Percentiles rank a stretch among this genome's conserved stretches.
Evolutionary conservation across 1,140 invertebrate genomes (phyloP).

Genomic region (Elymnias hypermnestra): DNA sequence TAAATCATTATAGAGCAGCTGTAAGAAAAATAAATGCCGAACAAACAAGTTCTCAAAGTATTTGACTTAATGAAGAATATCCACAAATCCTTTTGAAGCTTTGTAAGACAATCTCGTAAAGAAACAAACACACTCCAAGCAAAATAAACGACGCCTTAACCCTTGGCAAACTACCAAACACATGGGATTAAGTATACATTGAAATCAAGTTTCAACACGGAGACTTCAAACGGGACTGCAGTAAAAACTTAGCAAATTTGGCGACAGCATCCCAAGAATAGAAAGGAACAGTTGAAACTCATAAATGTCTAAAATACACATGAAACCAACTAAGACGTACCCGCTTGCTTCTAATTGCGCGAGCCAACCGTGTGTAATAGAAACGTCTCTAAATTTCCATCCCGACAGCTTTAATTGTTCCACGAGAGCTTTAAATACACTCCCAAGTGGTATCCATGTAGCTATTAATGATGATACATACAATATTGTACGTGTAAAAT

Average conservation of each 20-base stretch:
- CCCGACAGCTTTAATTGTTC: conserved; percentile 60
- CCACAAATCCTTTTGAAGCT: conserved; percentile 4
- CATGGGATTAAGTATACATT: conserved; percentile 13
- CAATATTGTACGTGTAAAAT: conserved; percentile 41
- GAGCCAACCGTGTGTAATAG: conserved; percentile 44
- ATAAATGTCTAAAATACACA: conserved; percentile 49
- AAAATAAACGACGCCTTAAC: conserved; percentile 8
- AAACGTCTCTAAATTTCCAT: conserved; percentile 52
- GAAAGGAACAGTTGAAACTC: conserved; percentile 27
- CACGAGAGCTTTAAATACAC: conserved; percentile 48
- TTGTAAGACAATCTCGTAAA: conserved; percentile 14
- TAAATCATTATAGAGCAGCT: too few species aligned
- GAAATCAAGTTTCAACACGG: conserved; percentile 17
- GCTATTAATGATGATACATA: conserved; percentile 51
- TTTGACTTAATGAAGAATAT: too few species aligned
- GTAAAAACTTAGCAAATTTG: conserved; percentile 25
- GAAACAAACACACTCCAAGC: conserved; percentile 9
- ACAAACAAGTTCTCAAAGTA: too few species aligned
- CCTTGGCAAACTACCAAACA: conserved; percentile 19
- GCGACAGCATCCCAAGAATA: conserved; percentile 18
- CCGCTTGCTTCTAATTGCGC: conserved; percentile 42
- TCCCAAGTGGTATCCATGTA: conserved; percentile 44
- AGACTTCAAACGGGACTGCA: conserved; percentile 13
- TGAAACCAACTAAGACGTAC: conserved; percentile 30
- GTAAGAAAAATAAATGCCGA: too few species aligned